phyloP scores from a whole-genome alignment of 2,797 vertebrate species.

The Columba guinea region DNA sequence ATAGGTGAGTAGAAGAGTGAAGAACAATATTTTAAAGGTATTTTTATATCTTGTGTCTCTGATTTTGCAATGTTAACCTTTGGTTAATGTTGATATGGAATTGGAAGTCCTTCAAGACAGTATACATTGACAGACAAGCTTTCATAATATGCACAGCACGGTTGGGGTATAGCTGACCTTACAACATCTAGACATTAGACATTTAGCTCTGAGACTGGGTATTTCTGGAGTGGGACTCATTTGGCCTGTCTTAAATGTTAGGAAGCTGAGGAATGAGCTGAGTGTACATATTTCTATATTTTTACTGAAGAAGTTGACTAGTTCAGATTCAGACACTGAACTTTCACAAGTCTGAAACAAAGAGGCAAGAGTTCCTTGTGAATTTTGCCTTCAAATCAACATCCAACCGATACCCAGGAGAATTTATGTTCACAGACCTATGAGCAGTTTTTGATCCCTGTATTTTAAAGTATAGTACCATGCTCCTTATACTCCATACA shows the following conservation, averaged over 20 bases:
- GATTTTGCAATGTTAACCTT: neutral
- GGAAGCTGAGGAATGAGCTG: neutral
- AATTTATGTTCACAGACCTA: neutral
- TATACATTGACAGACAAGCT: neutral
- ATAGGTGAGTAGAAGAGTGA: neutral
- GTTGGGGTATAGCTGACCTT: neutral
- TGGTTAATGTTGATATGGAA: neutral
- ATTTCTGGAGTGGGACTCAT: neutral
- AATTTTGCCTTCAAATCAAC: neutral
- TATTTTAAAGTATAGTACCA: neutral
- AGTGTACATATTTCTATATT: neutral
- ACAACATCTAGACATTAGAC: accelerated
- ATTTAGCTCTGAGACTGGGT: neutral
- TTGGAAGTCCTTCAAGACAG: neutral
- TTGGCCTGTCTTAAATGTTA: neutral
- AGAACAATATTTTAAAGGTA: neutral
- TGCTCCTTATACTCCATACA: neutral
- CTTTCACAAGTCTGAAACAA: neutral
- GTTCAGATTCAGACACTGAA: neutral
- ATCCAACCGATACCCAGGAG: neutral
- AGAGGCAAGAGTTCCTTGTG: neutral
- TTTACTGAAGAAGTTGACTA: neutral
- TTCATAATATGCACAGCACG: neutral
- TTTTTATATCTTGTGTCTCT: neutral
- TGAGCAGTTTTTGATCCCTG: neutral